Evolutionary conservation across 2,888 invertebrate species (phyloP).

Genomic region (Drosophila emarginata): DNA sequence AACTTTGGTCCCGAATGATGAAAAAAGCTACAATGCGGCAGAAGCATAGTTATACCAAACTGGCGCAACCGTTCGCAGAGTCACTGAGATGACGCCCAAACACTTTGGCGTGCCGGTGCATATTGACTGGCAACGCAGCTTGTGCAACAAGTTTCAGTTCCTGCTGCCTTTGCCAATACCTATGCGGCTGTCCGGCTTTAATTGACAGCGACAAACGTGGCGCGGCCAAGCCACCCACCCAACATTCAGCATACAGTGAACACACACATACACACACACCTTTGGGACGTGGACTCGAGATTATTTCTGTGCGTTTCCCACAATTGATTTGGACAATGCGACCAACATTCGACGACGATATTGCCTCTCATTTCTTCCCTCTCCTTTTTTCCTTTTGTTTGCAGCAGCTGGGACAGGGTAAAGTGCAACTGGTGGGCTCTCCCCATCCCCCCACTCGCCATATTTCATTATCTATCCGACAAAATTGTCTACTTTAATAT

Average conservation of each 20-base stretch:
- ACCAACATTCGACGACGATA: constrained; percentile 38
- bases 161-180: constrained; percentile 49
- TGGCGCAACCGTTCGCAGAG: neutral
- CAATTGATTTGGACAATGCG: constrained; percentile 74
- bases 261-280: constrained; percentile 25
- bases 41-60: neutral
- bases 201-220: constrained; percentile 74
- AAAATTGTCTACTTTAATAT: constrained; percentile 19
- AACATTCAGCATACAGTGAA: constrained; percentile 11
- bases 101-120: constrained; percentile 38
- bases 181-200: constrained; percentile 47
- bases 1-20: neutral
- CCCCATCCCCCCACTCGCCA: constrained; percentile 13
- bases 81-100: neutral
- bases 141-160: constrained; percentile 69
- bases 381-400: neutral
- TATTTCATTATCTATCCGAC: constrained; percentile 18
- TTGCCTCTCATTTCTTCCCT: neutral
- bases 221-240: constrained; percentile 70
- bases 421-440: constrained; percentile 64
- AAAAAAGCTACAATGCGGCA: neutral
- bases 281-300: constrained; percentile 36
- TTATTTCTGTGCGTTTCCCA: constrained; percentile 73
- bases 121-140: constrained; percentile 48
- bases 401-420: constrained; percentile 37